Evolutionary conservation across 1,140 invertebrate genomes (phyloP), one percentile per base, ranked within the genome.

Genomic region (Muscidifurax raptorellus): DNA sequence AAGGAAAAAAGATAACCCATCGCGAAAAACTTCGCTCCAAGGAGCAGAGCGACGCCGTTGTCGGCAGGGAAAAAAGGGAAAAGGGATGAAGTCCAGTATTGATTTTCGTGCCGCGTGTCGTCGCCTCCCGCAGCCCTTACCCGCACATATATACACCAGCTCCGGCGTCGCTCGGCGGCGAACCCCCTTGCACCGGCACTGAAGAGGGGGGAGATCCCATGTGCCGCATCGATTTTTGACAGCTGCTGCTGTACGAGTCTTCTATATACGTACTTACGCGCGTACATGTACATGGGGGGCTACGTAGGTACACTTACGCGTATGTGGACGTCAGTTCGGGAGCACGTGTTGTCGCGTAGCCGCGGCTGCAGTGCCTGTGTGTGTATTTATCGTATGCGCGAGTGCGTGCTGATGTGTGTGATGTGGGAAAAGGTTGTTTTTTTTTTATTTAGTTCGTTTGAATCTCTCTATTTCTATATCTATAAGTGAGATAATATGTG

Each of bases 151-250:
- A n/a, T n/a, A 78, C 87, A 87, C 80, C 84, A 84, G 40, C 28
- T 22, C 4, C 32, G 28, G 40, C 72, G 72, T 5, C 32, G 4
- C n/a, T 28, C 59, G 36, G 12, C 66, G 79, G 40, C 67, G 79
- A 32, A 71, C 40, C 72, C 27, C 72, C 30, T 36, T 40, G 25
- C 30, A 30, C 72, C 32, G 72, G 27, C 67, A 28, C 12, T 30
- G 15, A 40, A 47, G n/a, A 47, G 67, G 27, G 78, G 30, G 59
- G 30, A 12, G 27, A 30, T 47, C 64, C 47, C 77, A 75, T 75
- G 77, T 74, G 78, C 87, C 80, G 88, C 91, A 93, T 93, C 91
- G 92, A 93, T 93, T 93, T 92, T 91, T 92, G 90, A 93, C 92
- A 93, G 92, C 91, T 93, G 92, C 90, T 91, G 47, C n/a, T 71